A percentile compares a stretch with the other conserved stretches of the same genome.
Evolutionary conservation across 2,113 vertebrate species (phyloP).

Genomic region (Phylloscopus whistleri): DNA sequence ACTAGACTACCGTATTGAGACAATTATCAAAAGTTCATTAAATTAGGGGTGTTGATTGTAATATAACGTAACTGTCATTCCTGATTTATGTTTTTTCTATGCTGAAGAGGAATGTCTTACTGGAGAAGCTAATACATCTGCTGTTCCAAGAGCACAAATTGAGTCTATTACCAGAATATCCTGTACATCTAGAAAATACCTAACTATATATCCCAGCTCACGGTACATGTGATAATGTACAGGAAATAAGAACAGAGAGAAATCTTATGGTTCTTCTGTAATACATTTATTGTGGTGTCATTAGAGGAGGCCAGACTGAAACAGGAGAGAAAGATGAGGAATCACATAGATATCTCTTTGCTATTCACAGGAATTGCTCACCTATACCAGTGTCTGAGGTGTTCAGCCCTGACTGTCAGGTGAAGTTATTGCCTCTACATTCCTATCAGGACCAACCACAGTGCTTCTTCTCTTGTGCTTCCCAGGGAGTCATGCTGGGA

Average conservation of each 20-base stretch:
- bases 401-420: not conserved
- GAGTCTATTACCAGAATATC: constrained; percentile 14
- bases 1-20: not conserved
- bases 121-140: not conserved
- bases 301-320: not conserved
- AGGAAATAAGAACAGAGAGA: constrained; percentile 25
- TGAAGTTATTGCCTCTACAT: not conserved
- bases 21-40: not conserved
- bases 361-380: not conserved
- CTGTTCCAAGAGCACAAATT: not conserved
- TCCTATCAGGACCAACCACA: not conserved
- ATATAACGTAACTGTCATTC: not conserved
- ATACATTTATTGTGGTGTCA: not conserved
- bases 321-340: not conserved
- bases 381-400: not conserved
- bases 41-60: not conserved
- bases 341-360: fast-evolving
- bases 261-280: not conserved
- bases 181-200: not conserved
- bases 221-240: not conserved
- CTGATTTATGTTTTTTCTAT: not conserved
- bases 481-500: not conserved
- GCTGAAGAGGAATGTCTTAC: not conserved
- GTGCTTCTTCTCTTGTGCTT: not conserved
- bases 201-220: not conserved